Conservation (phyloP, 2,797 vertebrate species). For the Huso huso region DNA sequence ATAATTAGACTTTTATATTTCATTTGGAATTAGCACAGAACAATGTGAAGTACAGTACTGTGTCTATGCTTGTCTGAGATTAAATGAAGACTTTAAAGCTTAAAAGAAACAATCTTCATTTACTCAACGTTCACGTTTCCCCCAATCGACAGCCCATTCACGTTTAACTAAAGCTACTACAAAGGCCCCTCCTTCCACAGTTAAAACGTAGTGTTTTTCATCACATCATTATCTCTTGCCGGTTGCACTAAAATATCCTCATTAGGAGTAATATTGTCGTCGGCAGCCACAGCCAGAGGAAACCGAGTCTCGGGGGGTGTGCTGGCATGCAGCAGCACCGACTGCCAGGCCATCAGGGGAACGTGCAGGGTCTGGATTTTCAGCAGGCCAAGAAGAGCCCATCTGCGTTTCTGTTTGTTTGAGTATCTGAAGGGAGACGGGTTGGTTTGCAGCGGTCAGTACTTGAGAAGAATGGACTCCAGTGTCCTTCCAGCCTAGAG, state of each 20-base stretch:
- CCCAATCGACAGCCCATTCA: background rate
- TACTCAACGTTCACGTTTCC: background rate
- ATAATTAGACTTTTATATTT: background rate
- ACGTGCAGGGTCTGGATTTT: slow-evolving; percentile 11
- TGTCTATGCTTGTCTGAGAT: background rate
- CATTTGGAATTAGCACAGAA: background rate
- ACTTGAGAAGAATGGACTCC: background rate
- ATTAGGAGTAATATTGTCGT: slow-evolving; percentile 13
- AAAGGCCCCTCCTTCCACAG: background rate
- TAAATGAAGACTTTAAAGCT: background rate
- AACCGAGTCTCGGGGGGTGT: background rate
- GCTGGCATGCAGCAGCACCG: slow-evolving; percentile 17
- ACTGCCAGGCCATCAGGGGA: slow-evolving; percentile 4
- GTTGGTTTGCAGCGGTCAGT: background rate
- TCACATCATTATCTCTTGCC: slow-evolving; percentile 6
- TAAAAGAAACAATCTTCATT: background rate
- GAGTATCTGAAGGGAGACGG: slow-evolving; percentile 13
- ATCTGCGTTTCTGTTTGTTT: slow-evolving; percentile 8
- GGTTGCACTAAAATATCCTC: slow-evolving; percentile 11
- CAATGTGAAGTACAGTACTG: background rate
- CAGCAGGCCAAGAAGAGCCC: slow-evolving; percentile 17
- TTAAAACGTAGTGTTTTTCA: slow-evolving; percentile 2
- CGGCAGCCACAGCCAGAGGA: background rate
- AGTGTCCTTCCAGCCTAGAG: slow-evolving; percentile 9
- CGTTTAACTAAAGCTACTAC: background rate